Evolutionary conservation across 2,797 vertebrate genomes (phyloP).

Genomic region (Sebastes reedi): DNA sequence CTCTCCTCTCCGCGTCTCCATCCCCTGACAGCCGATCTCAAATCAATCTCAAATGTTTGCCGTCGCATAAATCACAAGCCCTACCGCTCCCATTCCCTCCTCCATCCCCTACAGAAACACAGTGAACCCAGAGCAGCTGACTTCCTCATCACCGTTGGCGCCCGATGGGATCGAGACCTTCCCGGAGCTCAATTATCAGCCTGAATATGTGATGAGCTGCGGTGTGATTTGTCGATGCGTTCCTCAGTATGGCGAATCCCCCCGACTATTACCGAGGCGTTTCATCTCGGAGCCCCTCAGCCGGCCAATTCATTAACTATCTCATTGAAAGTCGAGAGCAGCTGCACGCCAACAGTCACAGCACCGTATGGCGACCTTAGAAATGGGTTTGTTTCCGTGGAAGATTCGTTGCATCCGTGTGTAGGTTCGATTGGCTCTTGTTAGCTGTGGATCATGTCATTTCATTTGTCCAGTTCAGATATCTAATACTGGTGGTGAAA

Average conservation of each 20-base stretch:
- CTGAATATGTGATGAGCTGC: conserved; percentile 64
- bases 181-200: conserved; percentile 53
- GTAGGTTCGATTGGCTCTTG: conserved; percentile 2
- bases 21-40: conserved; percentile 43
- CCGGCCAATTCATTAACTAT: conserved; percentile 57
- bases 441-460: not conserved
- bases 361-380: conserved; percentile 44
- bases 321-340: conserved; percentile 68
- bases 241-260: conserved; percentile 34
- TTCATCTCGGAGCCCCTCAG: conserved; percentile 39
- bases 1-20: conserved; percentile 24
- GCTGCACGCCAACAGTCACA: conserved; percentile 21
- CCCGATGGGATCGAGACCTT: conserved; percentile 47
- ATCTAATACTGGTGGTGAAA: not conserved
- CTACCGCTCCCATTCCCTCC: conserved; percentile 5
- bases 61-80: conserved; percentile 55
- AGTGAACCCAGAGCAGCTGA: conserved; percentile 9
- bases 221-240: conserved; percentile 31
- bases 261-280: conserved; percentile 24
- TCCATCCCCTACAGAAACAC: conserved; percentile 21
- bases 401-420: not conserved
- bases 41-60: conserved; percentile 64
- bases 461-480: not conserved
- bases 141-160: conserved; percentile 39
- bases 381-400: conserved; percentile 4